These are phyloP conservation scores for Ctenopoma multispine DNA, from an alignment of 2,797 vertebrate genomes.

Conservation along the genomic window DNA sequence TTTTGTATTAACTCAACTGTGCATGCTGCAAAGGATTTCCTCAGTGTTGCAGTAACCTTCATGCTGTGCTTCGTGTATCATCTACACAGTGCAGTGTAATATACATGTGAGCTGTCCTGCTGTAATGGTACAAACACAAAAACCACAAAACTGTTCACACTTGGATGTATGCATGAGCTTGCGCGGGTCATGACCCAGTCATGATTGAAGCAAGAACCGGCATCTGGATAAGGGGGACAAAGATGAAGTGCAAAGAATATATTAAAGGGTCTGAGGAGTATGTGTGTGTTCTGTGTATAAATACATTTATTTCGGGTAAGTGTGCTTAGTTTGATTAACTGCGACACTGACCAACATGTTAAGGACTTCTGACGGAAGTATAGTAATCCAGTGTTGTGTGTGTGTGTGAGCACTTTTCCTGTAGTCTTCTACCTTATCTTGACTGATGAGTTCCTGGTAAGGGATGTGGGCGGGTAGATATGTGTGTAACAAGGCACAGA, in stretches of 20 bases:
- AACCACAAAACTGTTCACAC: constrained; percentile 3
- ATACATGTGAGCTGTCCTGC: neutral
- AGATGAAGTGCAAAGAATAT: neutral
- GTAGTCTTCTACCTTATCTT: constrained; percentile 88
- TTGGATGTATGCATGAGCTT: constrained; percentile 3
- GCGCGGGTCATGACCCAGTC: neutral
- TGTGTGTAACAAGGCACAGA: constrained; percentile 92
- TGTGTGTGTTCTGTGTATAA: constrained; percentile 1
- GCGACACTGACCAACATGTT: constrained; percentile 7
- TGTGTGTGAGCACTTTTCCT: constrained; percentile 20
- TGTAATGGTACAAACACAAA: neutral
- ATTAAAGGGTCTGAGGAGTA: neutral
- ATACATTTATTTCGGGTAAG: constrained; percentile 27
- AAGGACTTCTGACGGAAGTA: neutral
- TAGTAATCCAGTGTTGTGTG: neutral
- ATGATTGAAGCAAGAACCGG: neutral
- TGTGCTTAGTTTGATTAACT: constrained; percentile 11
- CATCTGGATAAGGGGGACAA: neutral
- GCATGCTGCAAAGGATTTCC: neutral
- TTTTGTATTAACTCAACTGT: neutral
- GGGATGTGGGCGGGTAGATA: constrained; percentile 94
- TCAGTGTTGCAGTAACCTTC: neutral
- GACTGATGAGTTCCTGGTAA: constrained; percentile 92
- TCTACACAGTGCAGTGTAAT: neutral
- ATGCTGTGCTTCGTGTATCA: neutral